A percentile compares a stretch with the other conserved stretches of the same genome.
Evolutionary conservation across 2,113 vertebrate genomes (phyloP).

Genomic region (Morone chrysops): DNA sequence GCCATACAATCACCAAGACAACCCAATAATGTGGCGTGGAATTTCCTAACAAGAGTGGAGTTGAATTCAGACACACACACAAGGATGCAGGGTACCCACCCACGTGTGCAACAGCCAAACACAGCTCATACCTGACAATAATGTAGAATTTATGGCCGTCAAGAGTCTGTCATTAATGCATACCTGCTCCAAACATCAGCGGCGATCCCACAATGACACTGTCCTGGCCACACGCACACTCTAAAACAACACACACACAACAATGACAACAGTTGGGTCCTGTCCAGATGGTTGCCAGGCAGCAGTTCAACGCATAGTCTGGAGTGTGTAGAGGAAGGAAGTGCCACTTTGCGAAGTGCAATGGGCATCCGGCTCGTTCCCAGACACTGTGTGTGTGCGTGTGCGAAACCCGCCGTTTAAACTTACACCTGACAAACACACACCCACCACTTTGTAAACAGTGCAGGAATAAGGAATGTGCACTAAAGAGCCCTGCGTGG

Average conservation of each 20-base stretch:
- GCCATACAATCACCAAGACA: conserved; percentile 79
- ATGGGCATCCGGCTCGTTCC: conserved; percentile 72
- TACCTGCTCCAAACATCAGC: conserved; percentile 49
- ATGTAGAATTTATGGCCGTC: conserved; percentile 50
- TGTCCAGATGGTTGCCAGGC: conserved; percentile 81
- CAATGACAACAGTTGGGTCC: conserved; percentile 72
- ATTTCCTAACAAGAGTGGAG: conserved; percentile 80
- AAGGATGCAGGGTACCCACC: conserved; percentile 20
- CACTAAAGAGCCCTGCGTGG: conserved; percentile 8
- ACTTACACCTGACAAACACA: conserved; percentile 67
- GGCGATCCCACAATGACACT: conserved; percentile 50
- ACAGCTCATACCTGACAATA: conserved; percentile 57
- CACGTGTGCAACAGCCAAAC: conserved; percentile 53
- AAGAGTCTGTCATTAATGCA: conserved; percentile 52
- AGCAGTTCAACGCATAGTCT: conserved; percentile 77
- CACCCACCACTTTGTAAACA: conserved; percentile 55
- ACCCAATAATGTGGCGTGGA: conserved; percentile 81
- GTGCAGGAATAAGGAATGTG: conserved; percentile 24
- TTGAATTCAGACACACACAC: conserved; percentile 66
- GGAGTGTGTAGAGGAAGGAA: conserved; percentile 84
- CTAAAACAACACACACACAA: conserved; percentile 44
- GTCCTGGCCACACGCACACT: conserved; percentile 52
- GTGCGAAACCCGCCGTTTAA: conserved; percentile 54
- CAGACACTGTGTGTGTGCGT: conserved; percentile 49
- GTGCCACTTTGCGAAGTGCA: conserved; percentile 78